Conservation (phyloP, 2,888 invertebrate species). For the Amphipyra berbera region DNA sequence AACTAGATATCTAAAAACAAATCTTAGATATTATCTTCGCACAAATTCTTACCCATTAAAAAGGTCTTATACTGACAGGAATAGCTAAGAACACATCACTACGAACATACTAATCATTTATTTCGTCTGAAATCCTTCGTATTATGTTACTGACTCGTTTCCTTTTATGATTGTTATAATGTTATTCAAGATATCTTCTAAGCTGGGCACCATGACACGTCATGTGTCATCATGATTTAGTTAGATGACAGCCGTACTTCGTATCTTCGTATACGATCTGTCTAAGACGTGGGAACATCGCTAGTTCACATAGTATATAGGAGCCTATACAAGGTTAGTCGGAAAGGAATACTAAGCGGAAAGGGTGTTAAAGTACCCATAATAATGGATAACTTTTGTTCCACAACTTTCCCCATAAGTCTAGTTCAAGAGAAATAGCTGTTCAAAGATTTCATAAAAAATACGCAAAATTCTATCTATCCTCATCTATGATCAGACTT, state of each 20-base stretch:
- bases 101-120: constrained; percentile 16
- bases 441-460: too few relatives aligned
- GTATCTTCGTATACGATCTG: constrained; percentile 30
- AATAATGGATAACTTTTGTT: too few relatives aligned
- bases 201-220: constrained; percentile 1
- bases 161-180: constrained; percentile 32
- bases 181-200: constrained; percentile 31
- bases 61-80: neutral
- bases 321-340: too few relatives aligned
- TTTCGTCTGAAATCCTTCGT: constrained; percentile 4
- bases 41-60: constrained; percentile 9
- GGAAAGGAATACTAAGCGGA: too few relatives aligned
- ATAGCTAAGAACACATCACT: constrained; percentile 7
- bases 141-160: constrained; percentile 28
- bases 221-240: constrained; percentile 16
- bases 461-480: too few relatives aligned
- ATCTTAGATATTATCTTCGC: constrained; percentile 8
- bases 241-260: constrained; percentile 8
- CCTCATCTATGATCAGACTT: too few relatives aligned
- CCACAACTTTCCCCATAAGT: too few relatives aligned
- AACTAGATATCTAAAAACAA: constrained; percentile 13
- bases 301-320: neutral
- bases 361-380: too few relatives aligned
- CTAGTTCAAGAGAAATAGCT: too few relatives aligned
- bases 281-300: constrained; percentile 17